phyloP scores from a whole-genome alignment of 2,797 vertebrate genomes.

The Luscinia megarhynchos region DNA sequence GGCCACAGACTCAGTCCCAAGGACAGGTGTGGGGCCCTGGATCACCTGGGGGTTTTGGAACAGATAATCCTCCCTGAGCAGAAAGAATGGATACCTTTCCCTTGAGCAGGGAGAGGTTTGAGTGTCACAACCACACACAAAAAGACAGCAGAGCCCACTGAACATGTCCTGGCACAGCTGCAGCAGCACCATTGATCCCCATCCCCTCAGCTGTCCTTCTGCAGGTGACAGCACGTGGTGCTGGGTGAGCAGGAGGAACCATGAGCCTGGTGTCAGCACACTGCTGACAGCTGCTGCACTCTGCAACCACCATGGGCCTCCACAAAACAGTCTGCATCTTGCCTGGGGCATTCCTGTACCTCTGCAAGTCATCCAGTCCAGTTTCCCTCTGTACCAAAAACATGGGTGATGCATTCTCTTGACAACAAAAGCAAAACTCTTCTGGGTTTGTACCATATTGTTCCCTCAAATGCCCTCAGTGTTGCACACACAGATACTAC shows the following conservation, averaged over 20 bases:
- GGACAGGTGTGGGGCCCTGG: too few relatives aligned
- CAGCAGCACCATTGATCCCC: neutral
- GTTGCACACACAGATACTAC: neutral
- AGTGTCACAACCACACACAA: neutral
- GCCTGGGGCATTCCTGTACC: neutral
- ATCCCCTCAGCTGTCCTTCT: rapidly evolving
- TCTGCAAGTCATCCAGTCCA: neutral
- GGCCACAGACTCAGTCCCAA: neutral
- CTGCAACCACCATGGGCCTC: rapidly evolving
- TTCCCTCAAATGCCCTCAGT: neutral
- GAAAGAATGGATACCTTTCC: neutral
- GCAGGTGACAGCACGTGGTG: rapidly evolving
- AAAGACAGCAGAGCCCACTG: neutral
- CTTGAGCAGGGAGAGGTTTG: neutral
- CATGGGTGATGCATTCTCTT: too few relatives aligned
- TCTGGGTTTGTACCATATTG: neutral
- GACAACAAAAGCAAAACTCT: neutral
- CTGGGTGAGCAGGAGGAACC: neutral
- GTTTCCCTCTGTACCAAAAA: neutral
- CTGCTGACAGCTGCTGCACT: neutral
- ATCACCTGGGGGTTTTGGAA: neutral
- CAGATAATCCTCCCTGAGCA: neutral
- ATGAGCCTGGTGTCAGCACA: rapidly evolving
- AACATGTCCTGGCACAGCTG: rapidly evolving
- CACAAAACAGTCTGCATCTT: neutral